Percentiles rank a stretch among this genome's conserved stretches.
These are phyloP conservation scores for Heliothis peltigera DNA, from an alignment of 2,888 invertebrate species.

Conservation along the genomic window DNA sequence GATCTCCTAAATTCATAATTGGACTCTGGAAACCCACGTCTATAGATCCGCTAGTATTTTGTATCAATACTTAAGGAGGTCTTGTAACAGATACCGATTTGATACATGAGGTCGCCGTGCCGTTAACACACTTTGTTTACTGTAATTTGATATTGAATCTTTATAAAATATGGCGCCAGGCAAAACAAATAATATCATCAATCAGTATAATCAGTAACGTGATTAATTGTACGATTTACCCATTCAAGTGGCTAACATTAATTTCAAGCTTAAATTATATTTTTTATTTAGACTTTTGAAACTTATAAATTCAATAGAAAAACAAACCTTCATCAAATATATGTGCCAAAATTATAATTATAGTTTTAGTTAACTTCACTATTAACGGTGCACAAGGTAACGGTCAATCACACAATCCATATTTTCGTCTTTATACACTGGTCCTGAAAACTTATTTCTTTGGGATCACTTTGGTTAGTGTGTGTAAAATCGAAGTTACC, in stretches of 20 bases:
- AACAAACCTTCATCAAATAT: conserved; percentile 33
- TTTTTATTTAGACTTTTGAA: background rate
- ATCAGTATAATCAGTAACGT: conserved; percentile 24
- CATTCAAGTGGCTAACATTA: conserved; percentile 28
- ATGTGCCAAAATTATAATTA: conserved; percentile 27
- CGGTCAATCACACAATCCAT: conserved; percentile 26
- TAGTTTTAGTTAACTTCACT: conserved; percentile 23
- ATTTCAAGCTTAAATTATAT: conserved; percentile 17
- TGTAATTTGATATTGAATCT: conserved; percentile 42
- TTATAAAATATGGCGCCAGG: conserved; percentile 36
- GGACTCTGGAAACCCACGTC: too few relatives aligned
- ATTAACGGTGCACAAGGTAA: conserved; percentile 13
- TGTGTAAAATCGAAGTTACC: conserved; percentile 38
- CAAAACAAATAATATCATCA: conserved; percentile 25
- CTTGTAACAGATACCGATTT: conserved; percentile 8
- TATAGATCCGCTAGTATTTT: too few relatives aligned
- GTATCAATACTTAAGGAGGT: conserved; percentile 6
- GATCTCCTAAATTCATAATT: background rate
- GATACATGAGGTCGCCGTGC: conserved; percentile 41
- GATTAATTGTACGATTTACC: conserved; percentile 29
- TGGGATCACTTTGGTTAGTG: conserved; percentile 12
- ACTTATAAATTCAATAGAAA: background rate
- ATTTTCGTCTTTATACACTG: conserved; percentile 22
- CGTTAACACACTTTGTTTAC: conserved; percentile 45
- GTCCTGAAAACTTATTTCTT: background rate